Conservation (phyloP, 2,888 invertebrate genomes). For the Epinotia ramella region DNA sequence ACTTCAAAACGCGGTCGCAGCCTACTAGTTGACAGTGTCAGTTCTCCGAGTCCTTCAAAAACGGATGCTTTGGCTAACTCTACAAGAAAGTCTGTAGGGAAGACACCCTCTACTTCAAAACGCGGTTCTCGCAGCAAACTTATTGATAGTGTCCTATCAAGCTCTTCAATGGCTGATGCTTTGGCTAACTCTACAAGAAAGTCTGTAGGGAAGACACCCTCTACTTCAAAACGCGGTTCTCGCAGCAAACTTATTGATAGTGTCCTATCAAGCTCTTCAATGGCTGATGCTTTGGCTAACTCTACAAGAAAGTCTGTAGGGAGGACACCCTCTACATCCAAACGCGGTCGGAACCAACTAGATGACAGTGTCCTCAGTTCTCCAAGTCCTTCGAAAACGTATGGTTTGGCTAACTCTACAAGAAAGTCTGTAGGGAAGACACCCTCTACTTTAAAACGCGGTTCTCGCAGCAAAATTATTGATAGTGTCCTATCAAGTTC, state of each 20-base stretch:
- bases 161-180: too few relatives aligned
- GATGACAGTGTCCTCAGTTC: neutral
- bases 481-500: neutral
- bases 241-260: neutral
- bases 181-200: neutral
- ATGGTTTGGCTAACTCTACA: neutral
- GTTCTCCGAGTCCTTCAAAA: too few relatives aligned
- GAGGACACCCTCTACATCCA: neutral
- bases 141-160: slow-evolving; percentile 1
- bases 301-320: neutral
- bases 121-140: neutral
- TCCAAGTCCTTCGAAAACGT: neutral
- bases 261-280: neutral
- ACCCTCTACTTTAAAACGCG: slow-evolving; percentile 1
- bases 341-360: neutral
- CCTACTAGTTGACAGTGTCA: neutral
- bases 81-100: slow-evolving; percentile 5
- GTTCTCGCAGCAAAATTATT: neutral
- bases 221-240: slow-evolving; percentile 7
- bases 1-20: slow-evolving; percentile 5
- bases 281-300: neutral
- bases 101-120: neutral
- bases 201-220: neutral
- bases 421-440: slow-evolving; percentile 3
- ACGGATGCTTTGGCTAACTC: neutral